phyloP scores from a whole-genome alignment of 2,888 invertebrate genomes.

The Watsonalla cultraria region DNA sequence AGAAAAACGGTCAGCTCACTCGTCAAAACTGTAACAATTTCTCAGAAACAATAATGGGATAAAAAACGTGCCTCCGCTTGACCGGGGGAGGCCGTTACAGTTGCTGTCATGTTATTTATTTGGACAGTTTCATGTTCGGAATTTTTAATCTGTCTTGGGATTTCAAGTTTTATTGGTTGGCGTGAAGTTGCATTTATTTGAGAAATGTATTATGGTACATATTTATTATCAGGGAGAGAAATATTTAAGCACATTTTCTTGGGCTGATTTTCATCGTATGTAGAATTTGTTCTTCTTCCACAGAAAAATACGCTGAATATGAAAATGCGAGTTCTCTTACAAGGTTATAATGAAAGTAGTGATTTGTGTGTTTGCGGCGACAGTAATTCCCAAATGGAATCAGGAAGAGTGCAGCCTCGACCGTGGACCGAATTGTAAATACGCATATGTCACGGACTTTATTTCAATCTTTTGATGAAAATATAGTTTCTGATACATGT shows the following conservation, averaged over 20 bases:
- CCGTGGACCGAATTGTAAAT: constrained; percentile 71
- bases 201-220: constrained; percentile 3
- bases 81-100: constrained; percentile 67
- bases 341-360: constrained; percentile 63
- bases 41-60: constrained; percentile 77
- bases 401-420: constrained; percentile 67
- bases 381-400: constrained; percentile 77
- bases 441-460: constrained; percentile 66
- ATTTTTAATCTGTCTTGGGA: constrained; percentile 74
- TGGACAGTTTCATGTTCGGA: constrained; percentile 61
- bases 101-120: constrained; percentile 77
- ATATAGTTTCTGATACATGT: constrained; percentile 10
- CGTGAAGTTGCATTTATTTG: constrained; percentile 42
- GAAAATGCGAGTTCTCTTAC: not conserved
- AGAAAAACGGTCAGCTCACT: constrained; percentile 76
- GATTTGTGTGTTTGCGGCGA: constrained; percentile 72
- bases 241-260: no score
- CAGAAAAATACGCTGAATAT: not conserved
- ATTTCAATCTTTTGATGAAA: constrained; percentile 35
- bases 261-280: no score
- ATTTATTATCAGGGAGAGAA: no score
- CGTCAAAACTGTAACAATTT: constrained; percentile 78
- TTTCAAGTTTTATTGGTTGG: constrained; percentile 68
- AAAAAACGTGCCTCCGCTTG: constrained; percentile 56
- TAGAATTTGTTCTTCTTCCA: no score